These are phyloP conservation scores for Leuciscus idus DNA, from an alignment of 2,113 vertebrate species.

Conservation along the genomic window DNA sequence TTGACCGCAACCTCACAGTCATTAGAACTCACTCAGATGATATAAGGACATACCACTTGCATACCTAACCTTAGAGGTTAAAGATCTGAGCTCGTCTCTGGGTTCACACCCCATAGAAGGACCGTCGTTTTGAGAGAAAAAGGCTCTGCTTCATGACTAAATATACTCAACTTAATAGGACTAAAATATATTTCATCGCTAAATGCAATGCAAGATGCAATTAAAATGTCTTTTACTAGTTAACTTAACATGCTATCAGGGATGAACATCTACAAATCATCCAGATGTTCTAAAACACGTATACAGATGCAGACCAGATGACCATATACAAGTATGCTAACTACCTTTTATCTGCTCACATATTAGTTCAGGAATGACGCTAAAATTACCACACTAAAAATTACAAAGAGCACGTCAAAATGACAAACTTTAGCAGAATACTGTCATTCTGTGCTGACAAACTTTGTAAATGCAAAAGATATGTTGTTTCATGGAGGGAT, in stretches of 20 bases:
- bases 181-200: background rate
- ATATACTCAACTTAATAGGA: background rate
- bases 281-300: conserved; percentile 50
- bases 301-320: conserved; percentile 33
- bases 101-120: background rate
- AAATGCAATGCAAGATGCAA: background rate
- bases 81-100: background rate
- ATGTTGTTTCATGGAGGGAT: background rate
- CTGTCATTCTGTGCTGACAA: background rate
- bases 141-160: conserved; percentile 1
- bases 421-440: conserved; percentile 18
- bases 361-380: conserved; percentile 40
- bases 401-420: background rate
- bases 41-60: conserved; percentile 22
- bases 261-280: background rate
- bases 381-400: conserved; percentile 30
- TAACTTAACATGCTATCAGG: conserved; percentile 13
- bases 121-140: background rate
- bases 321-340: conserved; percentile 9
- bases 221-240: background rate
- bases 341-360: conserved; percentile 28
- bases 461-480: conserved; percentile 11
- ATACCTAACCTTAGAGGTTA: conserved; percentile 29
- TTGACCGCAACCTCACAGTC: conserved; percentile 14
- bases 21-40: conserved; percentile 21